Base-by-base conservation (phyloP, 1,140 invertebrate species). In the Ips nitidus region DNA sequence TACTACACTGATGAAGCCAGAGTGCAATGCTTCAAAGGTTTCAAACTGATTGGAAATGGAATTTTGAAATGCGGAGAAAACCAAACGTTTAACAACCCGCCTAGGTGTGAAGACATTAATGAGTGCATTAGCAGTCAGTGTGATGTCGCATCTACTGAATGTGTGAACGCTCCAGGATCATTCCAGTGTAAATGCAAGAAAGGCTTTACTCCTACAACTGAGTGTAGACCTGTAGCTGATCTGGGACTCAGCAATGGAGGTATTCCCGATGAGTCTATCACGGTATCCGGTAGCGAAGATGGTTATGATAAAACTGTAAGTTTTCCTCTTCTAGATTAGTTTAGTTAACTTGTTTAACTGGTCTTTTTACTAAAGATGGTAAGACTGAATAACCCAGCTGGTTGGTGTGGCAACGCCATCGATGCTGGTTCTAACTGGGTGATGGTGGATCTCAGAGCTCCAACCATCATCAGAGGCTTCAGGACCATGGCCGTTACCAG, bases 21-120 rank as follows among this genome's bases (percentile, higher is more conserved):
- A 68, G 94, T 97, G 36, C 94, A 97, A 78, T 98, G 95, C 82
- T 91, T 91, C 76, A 90, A 91, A 83, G 95, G 96, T 60, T 97
- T 92, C 80, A 90, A 90, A 79, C 81, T 94, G 1, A 88, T 89
- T 42, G 94, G 93, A 37, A 90, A 90, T n/a, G 94, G 92, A 71
- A 89, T 95, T 39, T 90, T 98, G 68, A 89, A 88, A 75, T 98
- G 96, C 79, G 93, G 94, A 70, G 84, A 93, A 55, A 88, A 91
- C 73, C 93, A 97, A 80, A 83, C 87, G 66, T 97, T 98, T 74
- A 88, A 91, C 67, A 90, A 93, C 73, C 86, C 92, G 3, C 94
- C 95, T 2, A 89, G 86, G 64, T 97, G 94, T 76, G 91, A 94
- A 85, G 95, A 98, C 81, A 90, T 97, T 45, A 95, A 98, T 75